A percentile compares a stretch with the other conserved stretches of the same genome.
Evolutionary conservation across 2,797 vertebrate genomes (phyloP).

Genomic region (Fratercula arctica): DNA sequence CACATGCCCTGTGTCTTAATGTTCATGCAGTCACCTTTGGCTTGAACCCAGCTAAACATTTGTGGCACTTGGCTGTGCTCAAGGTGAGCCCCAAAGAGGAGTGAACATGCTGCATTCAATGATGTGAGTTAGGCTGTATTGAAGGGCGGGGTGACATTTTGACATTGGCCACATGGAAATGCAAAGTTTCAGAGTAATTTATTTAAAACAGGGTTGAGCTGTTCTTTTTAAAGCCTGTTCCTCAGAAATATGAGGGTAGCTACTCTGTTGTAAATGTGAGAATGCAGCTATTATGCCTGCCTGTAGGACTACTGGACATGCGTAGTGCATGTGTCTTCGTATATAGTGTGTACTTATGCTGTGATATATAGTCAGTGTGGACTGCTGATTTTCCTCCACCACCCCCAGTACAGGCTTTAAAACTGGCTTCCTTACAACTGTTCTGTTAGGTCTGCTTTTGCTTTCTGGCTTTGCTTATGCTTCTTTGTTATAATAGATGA

Average conservation of each 20-base stretch:
- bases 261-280: neutral
- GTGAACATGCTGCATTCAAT: neutral
- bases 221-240: neutral
- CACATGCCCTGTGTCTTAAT: neutral
- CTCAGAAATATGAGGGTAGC: neutral
- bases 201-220: neutral
- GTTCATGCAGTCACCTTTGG: neutral
- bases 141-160: neutral
- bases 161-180: neutral
- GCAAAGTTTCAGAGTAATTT: neutral
- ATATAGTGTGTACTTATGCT: rapidly evolving
- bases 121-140: neutral
- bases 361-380: neutral
- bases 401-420: neutral
- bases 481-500: neutral
- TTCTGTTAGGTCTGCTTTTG: neutral
- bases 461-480: neutral
- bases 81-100: neutral
- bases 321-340: rapidly evolving
- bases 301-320: neutral
- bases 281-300: neutral
- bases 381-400: neutral
- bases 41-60: neutral
- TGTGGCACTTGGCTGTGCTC: neutral
- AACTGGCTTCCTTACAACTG: neutral